Evolutionary conservation across 2,888 invertebrate species (phyloP).

Genomic region (Apamea epomidion): DNA sequence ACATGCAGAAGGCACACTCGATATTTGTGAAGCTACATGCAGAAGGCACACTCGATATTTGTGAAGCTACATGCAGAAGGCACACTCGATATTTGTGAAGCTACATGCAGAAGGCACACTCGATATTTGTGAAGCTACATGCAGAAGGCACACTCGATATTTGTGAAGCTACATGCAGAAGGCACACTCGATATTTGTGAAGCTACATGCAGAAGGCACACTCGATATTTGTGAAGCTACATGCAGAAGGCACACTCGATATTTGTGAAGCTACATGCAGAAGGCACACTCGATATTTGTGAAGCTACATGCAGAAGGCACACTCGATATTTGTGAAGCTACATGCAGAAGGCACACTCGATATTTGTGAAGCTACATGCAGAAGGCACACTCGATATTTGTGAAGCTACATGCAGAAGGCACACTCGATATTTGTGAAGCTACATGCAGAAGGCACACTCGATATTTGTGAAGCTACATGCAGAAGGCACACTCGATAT

Average conservation of each 20-base stretch:
- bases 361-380: slow-evolving; percentile 4
- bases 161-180: slow-evolving; percentile 34
- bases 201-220: slow-evolving; percentile 44
- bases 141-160: slow-evolving; percentile 50
- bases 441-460: slow-evolving; percentile 44
- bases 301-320: slow-evolving; percentile 43
- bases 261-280: slow-evolving; percentile 21
- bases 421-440: slow-evolving; percentile 25
- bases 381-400: slow-evolving; percentile 47
- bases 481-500: slow-evolving; percentile 50
- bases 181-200: slow-evolving; percentile 31
- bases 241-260: slow-evolving; percentile 48
- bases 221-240: slow-evolving; percentile 6
- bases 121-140: neutral
- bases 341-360: slow-evolving; percentile 47
- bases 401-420: slow-evolving; percentile 39
- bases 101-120: slow-evolving; percentile 44
- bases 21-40: slow-evolving; percentile 4
- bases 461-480: neutral
- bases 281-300: slow-evolving; percentile 39
- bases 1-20: slow-evolving; percentile 47
- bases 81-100: slow-evolving; percentile 25
- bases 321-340: slow-evolving; percentile 18
- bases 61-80: slow-evolving; percentile 39
- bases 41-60: slow-evolving; percentile 47